Base-by-base conservation (phyloP, 2,888 invertebrate species). In the Sphaerophoria rueppellii region DNA sequence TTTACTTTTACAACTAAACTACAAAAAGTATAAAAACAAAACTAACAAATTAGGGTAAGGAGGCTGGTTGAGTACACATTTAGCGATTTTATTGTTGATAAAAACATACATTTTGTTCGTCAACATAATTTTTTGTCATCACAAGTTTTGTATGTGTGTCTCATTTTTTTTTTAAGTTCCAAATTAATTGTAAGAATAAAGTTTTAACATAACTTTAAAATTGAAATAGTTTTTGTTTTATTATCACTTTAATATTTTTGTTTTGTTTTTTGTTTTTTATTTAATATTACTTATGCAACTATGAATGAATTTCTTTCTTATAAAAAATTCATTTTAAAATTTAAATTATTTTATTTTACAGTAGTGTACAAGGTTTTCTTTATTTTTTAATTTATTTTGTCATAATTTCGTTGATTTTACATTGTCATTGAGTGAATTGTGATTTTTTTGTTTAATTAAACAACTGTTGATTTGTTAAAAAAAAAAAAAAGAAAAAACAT, bases 331-430 rank as follows among this genome's bases (percentile, higher is more conserved):
- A 40, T 63, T 69, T 70, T 37, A 16, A 37, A 24, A 46, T 69
- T 77, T 65, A 69, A 50, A 46, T 67, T 72, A 58, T 69, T 69
- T 58, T 57, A 65, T 69, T 69, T 85, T 81, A 72, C 85, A 82
- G 63, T 82, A 69, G 67, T 55, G 37, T 60, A 67, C 67, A 67
- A 40, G 52, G 54, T 54, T 54, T 46, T 46, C 43, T 35, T 50
- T 54, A 37, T 40, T 72, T 46, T 52, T 16, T 40, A 9, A 35
- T 61, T 50, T 32, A 46, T 79, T 60, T 73, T 81, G 81, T 50
- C 69, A 81, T 85, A 65, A 76, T 85, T 85, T 85, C 81, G 80
- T 77, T 85, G 85, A 85, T 81, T 85, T 85, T 77, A 81, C 85
- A 85, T 85, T 85, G 83, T 85, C 85, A 85, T 85, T 76, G 76